A percentile compares a stretch with the other conserved stretches of the same genome.
Conservation (phyloP, 2,797 vertebrate genomes). For the Scarus forsteni region DNA sequence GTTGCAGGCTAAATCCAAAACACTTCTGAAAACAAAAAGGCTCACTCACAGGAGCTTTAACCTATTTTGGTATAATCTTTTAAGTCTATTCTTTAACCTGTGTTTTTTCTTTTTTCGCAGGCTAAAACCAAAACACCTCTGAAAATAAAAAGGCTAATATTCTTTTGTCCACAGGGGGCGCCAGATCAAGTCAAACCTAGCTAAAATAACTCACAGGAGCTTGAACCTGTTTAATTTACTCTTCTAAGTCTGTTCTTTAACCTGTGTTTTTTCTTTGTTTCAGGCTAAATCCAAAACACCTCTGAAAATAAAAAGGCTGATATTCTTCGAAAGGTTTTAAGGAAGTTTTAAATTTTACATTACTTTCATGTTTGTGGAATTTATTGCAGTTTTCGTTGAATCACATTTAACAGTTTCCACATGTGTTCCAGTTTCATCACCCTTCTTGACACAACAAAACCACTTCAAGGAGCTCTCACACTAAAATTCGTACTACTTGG, state of each 20-base stretch:
- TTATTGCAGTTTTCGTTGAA: neutral
- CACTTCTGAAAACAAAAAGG: slow-evolving; percentile 33
- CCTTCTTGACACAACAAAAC: slow-evolving; percentile 20
- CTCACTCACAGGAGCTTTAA: no score
- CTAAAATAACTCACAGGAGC: no score
- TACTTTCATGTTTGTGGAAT: neutral
- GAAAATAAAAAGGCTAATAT: slow-evolving; percentile 23
- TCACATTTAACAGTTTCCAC: neutral
- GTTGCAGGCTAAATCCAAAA: neutral
- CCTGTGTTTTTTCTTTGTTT: neutral
- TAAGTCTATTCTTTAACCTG: neutral
- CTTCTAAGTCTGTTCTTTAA: neutral
- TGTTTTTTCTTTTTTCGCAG: slow-evolving; percentile 2
- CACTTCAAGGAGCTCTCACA: neutral
- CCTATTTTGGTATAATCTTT: no score
- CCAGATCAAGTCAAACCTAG: no score
- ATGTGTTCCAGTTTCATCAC: slow-evolving; percentile 30
- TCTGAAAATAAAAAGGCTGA: slow-evolving; percentile 22
- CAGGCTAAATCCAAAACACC: slow-evolving; percentile 10
- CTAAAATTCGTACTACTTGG: neutral
- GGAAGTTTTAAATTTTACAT: neutral
- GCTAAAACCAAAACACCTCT: neutral
- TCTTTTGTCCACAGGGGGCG: no score
- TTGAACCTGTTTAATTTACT: no score
- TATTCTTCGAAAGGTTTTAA: slow-evolving; percentile 7